Evolutionary conservation across 2,888 invertebrate species (phyloP).

Genomic region (Trissoscelio sp.): DNA sequence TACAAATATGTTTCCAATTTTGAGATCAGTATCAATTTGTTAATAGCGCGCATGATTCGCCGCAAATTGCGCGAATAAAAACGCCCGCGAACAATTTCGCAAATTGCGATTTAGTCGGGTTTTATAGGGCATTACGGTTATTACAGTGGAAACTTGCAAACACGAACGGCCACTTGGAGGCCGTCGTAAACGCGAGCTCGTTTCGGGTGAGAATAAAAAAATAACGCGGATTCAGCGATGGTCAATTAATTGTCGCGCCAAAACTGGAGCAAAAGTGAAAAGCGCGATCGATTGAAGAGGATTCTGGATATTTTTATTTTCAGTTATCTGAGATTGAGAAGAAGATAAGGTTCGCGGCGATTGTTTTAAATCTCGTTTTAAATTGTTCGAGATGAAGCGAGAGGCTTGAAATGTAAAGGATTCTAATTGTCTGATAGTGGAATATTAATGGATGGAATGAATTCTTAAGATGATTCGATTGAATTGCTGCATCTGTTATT

Average conservation of each 20-base stretch:
- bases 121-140: conserved; percentile 29
- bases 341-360: conserved; percentile 17
- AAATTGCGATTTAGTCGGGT: conserved; percentile 34
- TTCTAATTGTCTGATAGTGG: conserved; percentile 34
- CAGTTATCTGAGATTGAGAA: conserved; percentile 12
- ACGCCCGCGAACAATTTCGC: conserved; percentile 11
- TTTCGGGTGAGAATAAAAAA: conserved; percentile 24
- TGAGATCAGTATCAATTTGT: conserved; percentile 44
- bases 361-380: too few relatives aligned
- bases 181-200: neutral
- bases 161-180: neutral
- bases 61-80: conserved; percentile 30
- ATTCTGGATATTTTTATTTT: conserved; percentile 36
- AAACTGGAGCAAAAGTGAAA: conserved; percentile 48
- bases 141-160: conserved; percentile 24
- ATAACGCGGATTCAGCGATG: neutral
- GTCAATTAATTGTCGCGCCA: conserved; percentile 34
- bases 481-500: neutral
- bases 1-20: too few relatives aligned
- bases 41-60: conserved; percentile 35
- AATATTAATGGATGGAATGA: conserved; percentile 27
- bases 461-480: conserved; percentile 16
- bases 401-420: conserved; percentile 23
- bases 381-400: conserved; percentile 13
- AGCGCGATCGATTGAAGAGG: conserved; percentile 3